Evolutionary conservation across 1,140 invertebrate species (phyloP), one percentile per base, ranked within the genome.

Genomic region (Charaxes varanes): DNA sequence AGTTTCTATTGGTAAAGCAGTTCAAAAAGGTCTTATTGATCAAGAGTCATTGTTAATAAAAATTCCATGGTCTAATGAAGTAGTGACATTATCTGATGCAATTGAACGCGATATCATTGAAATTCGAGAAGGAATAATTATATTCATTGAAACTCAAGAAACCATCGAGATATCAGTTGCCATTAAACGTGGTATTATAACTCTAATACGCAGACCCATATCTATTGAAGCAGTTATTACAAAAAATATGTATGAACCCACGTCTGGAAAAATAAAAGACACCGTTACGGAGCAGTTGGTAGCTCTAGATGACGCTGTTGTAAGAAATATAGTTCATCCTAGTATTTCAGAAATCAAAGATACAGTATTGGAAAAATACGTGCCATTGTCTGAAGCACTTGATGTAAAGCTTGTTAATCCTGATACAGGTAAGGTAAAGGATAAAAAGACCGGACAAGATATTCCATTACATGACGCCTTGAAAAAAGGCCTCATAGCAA

Each of bases 281-380:
- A 86, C 86, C 0, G 80, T 91, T 15, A 92, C 89, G 2, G 89
- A 90, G 50, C 89, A 92, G 71, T 74, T 87, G 28, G 86, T 95
- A 3, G 86, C 89, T 48, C 74, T 96, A 8, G 85, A 90, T 49
- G 92, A 94, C 63, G 91, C 92, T 6, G 88, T 96, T 22, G 88
- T 90, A 59, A 88, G 91, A 63, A 90, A 91, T 45, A 89, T 97
- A 32, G 87, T 97, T 15, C 92, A 96, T 83, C 88, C 91, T 2
- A 91, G 91, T 45, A 93, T 94, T 48, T 93, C 92, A n/a, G 88
- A 92, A 68, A 91, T 93, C 53, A 91, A 91, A 70, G 92, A 96
- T 63, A 90, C 90, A 0, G 88, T 88, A 59, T 88, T 87, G 28
- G 88, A 92, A 33, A 87, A 87, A 37, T 91, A 90, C 57, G 70